These are phyloP conservation scores for Rhabdomys pumilio DNA, from an alignment of 2,797 vertebrate species.

Conservation along the genomic window DNA sequence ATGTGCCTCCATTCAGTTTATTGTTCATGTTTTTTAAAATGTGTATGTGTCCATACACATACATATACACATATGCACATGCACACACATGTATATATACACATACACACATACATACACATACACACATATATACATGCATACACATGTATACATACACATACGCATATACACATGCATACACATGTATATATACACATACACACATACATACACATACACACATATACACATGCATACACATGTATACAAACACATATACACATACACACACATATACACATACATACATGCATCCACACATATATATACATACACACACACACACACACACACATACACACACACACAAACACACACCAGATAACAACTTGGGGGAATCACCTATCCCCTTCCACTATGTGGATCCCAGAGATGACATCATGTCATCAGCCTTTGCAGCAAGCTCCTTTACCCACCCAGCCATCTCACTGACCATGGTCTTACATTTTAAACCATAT, in stretches of 20 bases:
- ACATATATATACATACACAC: too few relatives aligned
- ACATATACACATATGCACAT: background rate
- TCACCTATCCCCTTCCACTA: too few relatives aligned
- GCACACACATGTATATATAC: background rate
- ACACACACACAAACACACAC: background rate
- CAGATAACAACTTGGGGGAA: background rate
- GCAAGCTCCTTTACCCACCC: background rate
- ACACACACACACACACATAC: background rate
- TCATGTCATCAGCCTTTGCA: background rate
- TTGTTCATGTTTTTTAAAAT: background rate
- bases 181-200: fast-evolving
- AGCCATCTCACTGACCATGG: background rate
- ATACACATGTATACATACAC: too few relatives aligned
- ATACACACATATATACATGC: fast-evolving
- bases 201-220: fast-evolving
- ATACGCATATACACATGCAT: fast-evolving
- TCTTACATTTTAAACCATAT: background rate
- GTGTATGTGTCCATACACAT: background rate
- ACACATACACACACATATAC: background rate
- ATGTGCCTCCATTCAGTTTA: background rate
- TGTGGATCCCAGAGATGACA: background rate
- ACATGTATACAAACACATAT: fast-evolving
- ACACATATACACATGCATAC: fast-evolving
- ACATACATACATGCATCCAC: background rate
- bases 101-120: fast-evolving